A percentile compares a stretch with the other conserved stretches of the same genome.
Conservation (phyloP, 2,888 invertebrate species). For the Acanthosepion lycidas region DNA sequence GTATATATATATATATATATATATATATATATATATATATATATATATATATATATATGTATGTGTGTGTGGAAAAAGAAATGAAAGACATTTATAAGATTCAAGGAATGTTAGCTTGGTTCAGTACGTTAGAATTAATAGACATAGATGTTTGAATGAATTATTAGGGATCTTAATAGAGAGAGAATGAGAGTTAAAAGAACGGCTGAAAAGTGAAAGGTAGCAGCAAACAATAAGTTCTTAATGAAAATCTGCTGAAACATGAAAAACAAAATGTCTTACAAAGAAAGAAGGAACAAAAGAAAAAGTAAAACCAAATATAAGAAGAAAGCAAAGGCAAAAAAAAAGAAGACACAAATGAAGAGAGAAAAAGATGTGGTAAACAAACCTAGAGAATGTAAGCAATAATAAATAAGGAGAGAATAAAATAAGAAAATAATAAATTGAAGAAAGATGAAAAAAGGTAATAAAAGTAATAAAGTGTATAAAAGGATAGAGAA, state of each 20-base stretch:
- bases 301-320: not conserved
- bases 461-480: too few relatives aligned
- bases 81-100: too few relatives aligned
- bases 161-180: not conserved
- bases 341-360: not conserved
- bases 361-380: not conserved
- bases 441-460: too few relatives aligned
- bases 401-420: too few relatives aligned
- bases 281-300: not conserved
- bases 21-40: too few relatives aligned
- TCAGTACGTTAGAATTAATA: too few relatives aligned
- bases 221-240: not conserved
- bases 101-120: too few relatives aligned
- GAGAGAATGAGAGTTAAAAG: not conserved
- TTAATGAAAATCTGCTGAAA: not conserved
- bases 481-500: not conserved
- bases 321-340: not conserved
- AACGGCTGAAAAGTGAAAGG: not conserved
- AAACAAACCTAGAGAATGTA: too few relatives aligned
- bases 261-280: not conserved
- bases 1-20: too few relatives aligned
- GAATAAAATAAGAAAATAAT: too few relatives aligned
- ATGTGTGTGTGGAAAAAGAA: too few relatives aligned
- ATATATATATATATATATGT: too few relatives aligned
- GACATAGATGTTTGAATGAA: not conserved